Conservation (phyloP, 2,797 vertebrate genomes). For the Gymnocypris eckloni region DNA sequence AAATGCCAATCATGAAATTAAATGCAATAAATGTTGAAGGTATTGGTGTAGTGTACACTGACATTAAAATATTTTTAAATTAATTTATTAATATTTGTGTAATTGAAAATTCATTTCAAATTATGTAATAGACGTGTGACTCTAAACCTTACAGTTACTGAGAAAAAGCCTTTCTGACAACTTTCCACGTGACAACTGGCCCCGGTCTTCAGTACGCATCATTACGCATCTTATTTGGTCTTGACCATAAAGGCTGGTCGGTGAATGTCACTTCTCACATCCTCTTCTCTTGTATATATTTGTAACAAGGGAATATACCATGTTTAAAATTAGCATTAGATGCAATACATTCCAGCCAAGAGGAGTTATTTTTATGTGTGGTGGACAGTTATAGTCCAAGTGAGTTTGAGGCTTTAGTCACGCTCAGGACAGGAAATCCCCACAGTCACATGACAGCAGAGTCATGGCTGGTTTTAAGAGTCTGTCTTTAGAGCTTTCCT, state of each 20-base stretch:
- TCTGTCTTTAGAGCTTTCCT: slow-evolving; percentile 1
- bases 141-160: neutral
- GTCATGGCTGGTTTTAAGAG: neutral
- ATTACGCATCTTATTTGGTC: slow-evolving; percentile 19
- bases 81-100: neutral
- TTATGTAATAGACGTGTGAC: neutral
- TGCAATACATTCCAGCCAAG: slow-evolving; percentile 19
- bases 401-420: slow-evolving; percentile 46
- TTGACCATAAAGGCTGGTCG: neutral
- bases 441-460: slow-evolving; percentile 32
- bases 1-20: neutral
- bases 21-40: neutral
- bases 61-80: too few relatives aligned
- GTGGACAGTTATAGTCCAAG: slow-evolving; percentile 13
- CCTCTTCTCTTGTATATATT: neutral
- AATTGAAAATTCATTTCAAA: neutral
- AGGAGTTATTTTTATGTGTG: slow-evolving; percentile 34
- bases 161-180: neutral
- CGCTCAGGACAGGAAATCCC: slow-evolving; percentile 52
- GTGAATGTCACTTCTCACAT: neutral
- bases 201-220: neutral
- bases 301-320: slow-evolving; percentile 4
- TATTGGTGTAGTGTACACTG: neutral
- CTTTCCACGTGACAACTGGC: neutral
- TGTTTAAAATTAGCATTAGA: neutral